Evolutionary conservation across 2,797 vertebrate genomes (phyloP), one percentile per base, ranked within the genome.

Genomic region (Danio kyathit): DNA sequence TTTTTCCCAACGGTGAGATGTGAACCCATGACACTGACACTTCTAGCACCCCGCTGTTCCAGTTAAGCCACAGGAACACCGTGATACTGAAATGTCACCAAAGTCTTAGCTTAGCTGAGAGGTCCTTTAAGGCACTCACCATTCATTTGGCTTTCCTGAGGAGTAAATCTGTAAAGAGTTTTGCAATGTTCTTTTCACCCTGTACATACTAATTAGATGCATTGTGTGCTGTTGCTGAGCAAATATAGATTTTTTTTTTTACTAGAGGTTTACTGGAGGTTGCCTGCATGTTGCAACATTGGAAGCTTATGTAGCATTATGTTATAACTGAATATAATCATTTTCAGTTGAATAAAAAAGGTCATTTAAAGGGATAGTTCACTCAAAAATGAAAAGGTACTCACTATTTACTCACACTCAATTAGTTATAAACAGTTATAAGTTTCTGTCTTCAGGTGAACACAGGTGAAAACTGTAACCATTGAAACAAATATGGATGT

Each of bases 171-270:
- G 46, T 49, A 51, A 69, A 41, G 59, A 63, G 59, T 51, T 75
- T 64, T 64, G 29, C 29, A 16, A 64, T 64, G 74, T 52, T 75
- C 59, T 52, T 41, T 76, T 52, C 74, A 38, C 61, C 74, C 48
- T 41, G 44, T 21, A 64, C 60, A 76, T 76, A 76, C 59, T 52
- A 76, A 76, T 76, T 52, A 64, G 74, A 76, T 76, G 61, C 60
- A 76, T 64, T 76, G 48, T 76, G 10, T 21, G 21, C 21, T 14
- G 59, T 64, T 63, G 59, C 29, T 75, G 29, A 64, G 46, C 46
- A 63, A 52, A 75, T 75, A 51, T 51, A 48, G 38, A 10, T 13
- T 29, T 14, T 60, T 46, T 74, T 56, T 29, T 29, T 29, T 29
- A 17, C 12, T 1, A 14, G 6, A 57, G n/a, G 6, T 29, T 73